phyloP scores from a whole-genome alignment of 2,797 vertebrate species.

The Spinibarbus caldwelli region DNA sequence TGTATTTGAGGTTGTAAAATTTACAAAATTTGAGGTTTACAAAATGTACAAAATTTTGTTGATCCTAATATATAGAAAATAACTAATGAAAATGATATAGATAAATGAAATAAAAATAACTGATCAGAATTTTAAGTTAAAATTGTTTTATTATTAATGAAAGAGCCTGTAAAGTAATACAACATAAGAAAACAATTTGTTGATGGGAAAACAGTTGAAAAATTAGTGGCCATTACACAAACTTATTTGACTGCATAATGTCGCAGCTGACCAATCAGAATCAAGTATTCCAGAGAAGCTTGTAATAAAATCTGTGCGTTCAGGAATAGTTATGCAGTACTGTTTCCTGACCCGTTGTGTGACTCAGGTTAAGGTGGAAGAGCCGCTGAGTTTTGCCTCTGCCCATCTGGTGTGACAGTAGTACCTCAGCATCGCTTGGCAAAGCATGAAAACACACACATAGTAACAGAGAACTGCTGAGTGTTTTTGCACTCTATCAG shows the following conservation, averaged over 20 bases:
- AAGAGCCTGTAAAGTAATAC: not conserved
- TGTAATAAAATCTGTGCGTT: slow-evolving; percentile 1
- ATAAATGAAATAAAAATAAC: not conserved
- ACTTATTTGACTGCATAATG: not conserved
- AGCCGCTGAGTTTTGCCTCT: slow-evolving; percentile 24
- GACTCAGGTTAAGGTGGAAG: slow-evolving; percentile 36
- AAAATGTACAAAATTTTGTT: not conserved
- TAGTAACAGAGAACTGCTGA: slow-evolving; percentile 23
- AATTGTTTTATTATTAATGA: not conserved
- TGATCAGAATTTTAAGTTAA: not conserved
- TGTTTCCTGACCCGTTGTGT: slow-evolving; percentile 14
- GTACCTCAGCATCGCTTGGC: slow-evolving; percentile 19
- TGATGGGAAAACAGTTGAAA: not conserved
- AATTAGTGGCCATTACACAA: not conserved
- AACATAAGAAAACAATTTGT: not conserved
- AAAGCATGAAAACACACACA: slow-evolving; percentile 21
- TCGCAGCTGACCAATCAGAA: not conserved
- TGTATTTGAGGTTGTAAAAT: no score
- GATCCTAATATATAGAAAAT: no score
- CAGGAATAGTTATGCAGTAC: not conserved
- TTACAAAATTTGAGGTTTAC: not conserved
- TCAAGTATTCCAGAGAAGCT: not conserved
- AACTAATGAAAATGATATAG: no score
- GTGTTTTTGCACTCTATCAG: slow-evolving; percentile 51
- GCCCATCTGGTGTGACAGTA: slow-evolving; percentile 40